Conservation (phyloP, 1,140 invertebrate species). For the Bradynema listronoti region DNA sequence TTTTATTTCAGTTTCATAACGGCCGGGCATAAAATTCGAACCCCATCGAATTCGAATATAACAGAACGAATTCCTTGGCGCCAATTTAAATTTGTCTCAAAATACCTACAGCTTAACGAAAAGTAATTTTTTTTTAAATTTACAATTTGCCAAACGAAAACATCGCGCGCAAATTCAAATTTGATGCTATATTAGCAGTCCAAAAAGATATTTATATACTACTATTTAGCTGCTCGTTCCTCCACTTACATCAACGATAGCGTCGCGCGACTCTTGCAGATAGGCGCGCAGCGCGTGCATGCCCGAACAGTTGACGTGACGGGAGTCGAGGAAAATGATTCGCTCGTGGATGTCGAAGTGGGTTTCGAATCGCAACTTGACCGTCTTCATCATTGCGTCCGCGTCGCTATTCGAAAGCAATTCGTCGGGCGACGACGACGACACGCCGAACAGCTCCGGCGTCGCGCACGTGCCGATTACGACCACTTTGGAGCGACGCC, state of each 20-base stretch:
- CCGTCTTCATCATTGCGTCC: conserved; percentile 62
- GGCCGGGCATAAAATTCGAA: no score
- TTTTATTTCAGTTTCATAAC: no score
- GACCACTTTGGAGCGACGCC: conserved; percentile 62
- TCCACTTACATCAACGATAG: conserved; percentile 39
- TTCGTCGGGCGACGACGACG: conserved; percentile 58
- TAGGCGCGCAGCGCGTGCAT: conserved; percentile 64
- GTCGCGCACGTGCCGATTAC: conserved; percentile 64
- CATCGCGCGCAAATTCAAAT: no score
- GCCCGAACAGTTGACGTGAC: conserved; percentile 63
- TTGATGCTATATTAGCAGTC: no score
- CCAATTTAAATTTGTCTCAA: no score
- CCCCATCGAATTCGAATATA: no score
- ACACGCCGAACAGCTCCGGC: not conserved
- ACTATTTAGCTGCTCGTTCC: not conserved
- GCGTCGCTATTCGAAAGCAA: conserved; percentile 64
- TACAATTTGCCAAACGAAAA: no score
- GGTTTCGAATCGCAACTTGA: conserved; percentile 59
- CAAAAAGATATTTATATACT: no score
- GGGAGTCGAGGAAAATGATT: conserved; percentile 65
- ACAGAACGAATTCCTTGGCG: no score
- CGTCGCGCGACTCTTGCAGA: conserved; percentile 58
- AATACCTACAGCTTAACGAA: no score
- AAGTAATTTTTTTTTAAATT: no score
- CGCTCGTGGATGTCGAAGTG: conserved; percentile 64